Conservation (phyloP, 1,140 invertebrate genomes). For the Macrobrachium rosenbergii region DNA sequence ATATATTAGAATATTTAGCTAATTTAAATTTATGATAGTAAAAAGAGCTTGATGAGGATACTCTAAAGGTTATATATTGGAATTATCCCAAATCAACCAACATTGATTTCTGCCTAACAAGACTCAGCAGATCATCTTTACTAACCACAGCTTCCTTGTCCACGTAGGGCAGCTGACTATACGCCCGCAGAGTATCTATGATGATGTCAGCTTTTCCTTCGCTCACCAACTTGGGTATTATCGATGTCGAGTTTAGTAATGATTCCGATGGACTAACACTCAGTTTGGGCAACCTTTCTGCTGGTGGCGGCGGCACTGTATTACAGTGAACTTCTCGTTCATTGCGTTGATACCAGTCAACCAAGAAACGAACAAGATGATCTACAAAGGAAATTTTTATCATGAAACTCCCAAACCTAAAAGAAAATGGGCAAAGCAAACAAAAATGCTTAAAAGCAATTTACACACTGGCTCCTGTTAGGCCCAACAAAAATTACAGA, state of each 20-base stretch:
- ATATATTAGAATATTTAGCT: too few species aligned
- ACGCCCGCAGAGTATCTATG: slow-evolving; percentile 46
- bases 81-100: too few species aligned
- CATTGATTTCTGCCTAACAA: too few species aligned
- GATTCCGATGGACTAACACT: neutral
- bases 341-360: slow-evolving; percentile 25
- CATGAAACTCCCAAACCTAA: neutral
- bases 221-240: slow-evolving; percentile 55
- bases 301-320: neutral
- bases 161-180: slow-evolving; percentile 46
- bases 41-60: too few species aligned
- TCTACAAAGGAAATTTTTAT: neutral
- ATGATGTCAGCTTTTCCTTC: slow-evolving; percentile 49
- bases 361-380: neutral
- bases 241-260: slow-evolving; percentile 17
- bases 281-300: too few species aligned
- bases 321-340: neutral
- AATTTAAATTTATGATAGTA: too few species aligned
- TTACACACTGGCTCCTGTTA: neutral
- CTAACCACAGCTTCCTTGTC: slow-evolving; percentile 55
- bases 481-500: too few species aligned
- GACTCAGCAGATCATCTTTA: neutral
- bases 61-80: too few species aligned
- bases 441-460: neutral
- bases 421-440: neutral